Evolutionary conservation across 1,140 invertebrate genomes (phyloP).

Genomic region (Trichonephila clavipes): DNA sequence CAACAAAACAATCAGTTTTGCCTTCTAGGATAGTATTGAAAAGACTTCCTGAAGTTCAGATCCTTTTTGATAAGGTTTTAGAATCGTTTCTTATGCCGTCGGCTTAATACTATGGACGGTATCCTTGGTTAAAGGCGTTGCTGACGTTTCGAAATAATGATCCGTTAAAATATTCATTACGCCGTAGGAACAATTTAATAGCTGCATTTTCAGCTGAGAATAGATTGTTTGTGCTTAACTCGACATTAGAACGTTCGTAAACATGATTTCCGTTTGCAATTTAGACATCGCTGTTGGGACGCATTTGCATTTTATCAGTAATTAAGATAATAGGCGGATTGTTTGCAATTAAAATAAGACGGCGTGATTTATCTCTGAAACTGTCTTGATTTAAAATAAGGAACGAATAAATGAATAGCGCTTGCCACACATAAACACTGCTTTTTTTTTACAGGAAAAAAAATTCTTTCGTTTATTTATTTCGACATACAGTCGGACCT

Average conservation of each 20-base stretch:
- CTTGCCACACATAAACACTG: too few relatives aligned
- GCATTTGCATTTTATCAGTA: background rate
- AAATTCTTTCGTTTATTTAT: too few relatives aligned
- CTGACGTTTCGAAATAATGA: conserved; percentile 1
- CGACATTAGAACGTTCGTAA: conserved; percentile 3
- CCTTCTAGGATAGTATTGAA: conserved; percentile 7
- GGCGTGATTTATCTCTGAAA: background rate
- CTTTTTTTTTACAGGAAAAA: too few relatives aligned
- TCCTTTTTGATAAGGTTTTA: conserved; percentile 21
- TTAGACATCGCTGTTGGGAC: background rate
- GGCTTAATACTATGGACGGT: background rate
- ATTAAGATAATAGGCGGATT: background rate
- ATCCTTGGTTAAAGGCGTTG: background rate
- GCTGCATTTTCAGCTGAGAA: background rate
- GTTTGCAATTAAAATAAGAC: background rate
- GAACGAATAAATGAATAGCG: too few relatives aligned
- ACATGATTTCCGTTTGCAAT: conserved; percentile 6
- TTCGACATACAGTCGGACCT: too few relatives aligned
- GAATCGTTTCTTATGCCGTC: background rate
- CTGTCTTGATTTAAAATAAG: too few relatives aligned
- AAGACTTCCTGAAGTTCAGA: background rate
- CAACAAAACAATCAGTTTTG: conserved; percentile 20
- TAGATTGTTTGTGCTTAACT: background rate
- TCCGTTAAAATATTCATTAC: conserved; percentile 32
- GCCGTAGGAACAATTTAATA: background rate